These are phyloP conservation scores for Hemibagrus wyckioides DNA, from an alignment of 2,113 vertebrate species.

Conservation along the genomic window DNA sequence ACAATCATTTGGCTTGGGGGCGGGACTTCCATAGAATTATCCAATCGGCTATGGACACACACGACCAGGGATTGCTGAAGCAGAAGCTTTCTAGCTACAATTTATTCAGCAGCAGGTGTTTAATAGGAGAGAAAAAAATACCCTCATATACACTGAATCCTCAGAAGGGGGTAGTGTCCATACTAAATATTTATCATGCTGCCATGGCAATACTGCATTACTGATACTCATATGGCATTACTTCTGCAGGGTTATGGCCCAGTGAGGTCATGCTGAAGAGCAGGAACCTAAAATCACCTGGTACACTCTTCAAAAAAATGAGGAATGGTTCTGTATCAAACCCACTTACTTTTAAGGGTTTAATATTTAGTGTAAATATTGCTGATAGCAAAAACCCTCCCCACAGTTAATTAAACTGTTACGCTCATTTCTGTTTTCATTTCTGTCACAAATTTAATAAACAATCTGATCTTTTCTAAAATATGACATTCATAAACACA, in stretches of 20 bases:
- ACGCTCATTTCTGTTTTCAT: too few relatives aligned
- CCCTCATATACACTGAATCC: not conserved
- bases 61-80: constrained; percentile 13
- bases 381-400: too few relatives aligned
- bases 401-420: too few relatives aligned
- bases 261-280: not conserved
- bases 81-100: not conserved
- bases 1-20: constrained; percentile 5
- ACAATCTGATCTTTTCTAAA: too few relatives aligned
- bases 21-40: not conserved
- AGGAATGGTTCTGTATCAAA: too few relatives aligned
- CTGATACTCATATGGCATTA: not conserved
- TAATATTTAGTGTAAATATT: too few relatives aligned
- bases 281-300: not conserved
- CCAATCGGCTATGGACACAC: not conserved
- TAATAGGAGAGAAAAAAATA: not conserved
- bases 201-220: not conserved
- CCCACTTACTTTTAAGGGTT: too few relatives aligned
- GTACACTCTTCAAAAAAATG: not conserved
- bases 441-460: too few relatives aligned
- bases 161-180: not conserved
- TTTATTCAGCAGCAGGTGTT: not conserved
- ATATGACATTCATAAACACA: too few relatives aligned
- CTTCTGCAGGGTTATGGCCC: not conserved
- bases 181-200: constrained; percentile 26